These are phyloP conservation scores for Bombus polaris DNA, from an alignment of 1,140 invertebrate genomes.

Conservation along the genomic window DNA sequence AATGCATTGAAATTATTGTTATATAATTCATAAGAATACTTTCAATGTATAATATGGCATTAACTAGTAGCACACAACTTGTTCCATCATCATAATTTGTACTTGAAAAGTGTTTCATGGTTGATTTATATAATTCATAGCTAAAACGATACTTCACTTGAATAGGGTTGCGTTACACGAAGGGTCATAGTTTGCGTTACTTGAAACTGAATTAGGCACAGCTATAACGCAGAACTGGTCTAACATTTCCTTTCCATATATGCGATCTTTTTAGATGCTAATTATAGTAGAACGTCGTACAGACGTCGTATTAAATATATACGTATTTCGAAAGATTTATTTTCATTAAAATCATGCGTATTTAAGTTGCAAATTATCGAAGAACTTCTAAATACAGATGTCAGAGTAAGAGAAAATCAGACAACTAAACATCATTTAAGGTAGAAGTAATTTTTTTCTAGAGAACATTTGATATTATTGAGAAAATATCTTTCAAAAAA, in stretches of 20 bases:
- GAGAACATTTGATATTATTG: too few relatives aligned
- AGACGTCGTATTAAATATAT: background rate
- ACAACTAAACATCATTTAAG: too few relatives aligned
- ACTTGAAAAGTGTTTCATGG: background rate
- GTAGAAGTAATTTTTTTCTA: too few relatives aligned
- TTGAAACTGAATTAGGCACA: background rate
- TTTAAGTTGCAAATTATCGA: background rate
- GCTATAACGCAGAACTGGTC: background rate
- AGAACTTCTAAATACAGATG: background rate
- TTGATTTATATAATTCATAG: conserved; percentile 9
- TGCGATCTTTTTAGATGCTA: background rate
- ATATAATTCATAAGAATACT: background rate
- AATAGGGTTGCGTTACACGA: background rate
- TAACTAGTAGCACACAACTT: background rate
- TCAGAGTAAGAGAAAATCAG: background rate
- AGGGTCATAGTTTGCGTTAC: background rate
- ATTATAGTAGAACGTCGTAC: background rate
- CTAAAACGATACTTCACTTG: background rate
- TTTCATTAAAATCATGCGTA: background rate
- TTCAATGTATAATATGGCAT: background rate
- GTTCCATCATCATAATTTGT: background rate
- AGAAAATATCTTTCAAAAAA: background rate
- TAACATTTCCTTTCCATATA: background rate
- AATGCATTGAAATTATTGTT: background rate
- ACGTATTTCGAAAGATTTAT: background rate